Evolutionary conservation across 2,888 invertebrate genomes (phyloP).

Genomic region (Rhagophthalmus giganteus): DNA sequence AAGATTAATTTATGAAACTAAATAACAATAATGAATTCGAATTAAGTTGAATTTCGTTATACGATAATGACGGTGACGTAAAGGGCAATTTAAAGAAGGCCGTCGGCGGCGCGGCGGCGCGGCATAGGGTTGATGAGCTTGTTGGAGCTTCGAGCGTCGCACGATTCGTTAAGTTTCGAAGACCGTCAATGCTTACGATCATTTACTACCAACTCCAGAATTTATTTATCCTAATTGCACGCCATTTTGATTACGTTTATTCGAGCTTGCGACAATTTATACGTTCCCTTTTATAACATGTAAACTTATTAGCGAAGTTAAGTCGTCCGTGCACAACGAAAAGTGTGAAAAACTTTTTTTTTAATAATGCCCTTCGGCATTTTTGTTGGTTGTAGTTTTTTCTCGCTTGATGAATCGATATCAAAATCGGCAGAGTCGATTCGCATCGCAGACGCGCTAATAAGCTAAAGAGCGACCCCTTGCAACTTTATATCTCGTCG

Average conservation of each 20-base stretch:
- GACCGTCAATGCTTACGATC: conserved; percentile 43
- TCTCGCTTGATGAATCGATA: too few species aligned
- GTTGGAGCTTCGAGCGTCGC: conserved; percentile 20
- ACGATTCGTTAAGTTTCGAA: conserved; percentile 33
- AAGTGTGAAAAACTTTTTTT: too few species aligned
- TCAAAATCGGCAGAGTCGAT: neutral
- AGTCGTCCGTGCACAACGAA: neutral
- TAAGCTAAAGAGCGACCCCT: neutral
- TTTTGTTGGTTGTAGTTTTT: too few species aligned
- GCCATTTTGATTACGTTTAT: conserved; percentile 45
- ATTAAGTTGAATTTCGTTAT: conserved; percentile 13
- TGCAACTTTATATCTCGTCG: too few species aligned
- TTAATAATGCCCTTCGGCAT: too few species aligned
- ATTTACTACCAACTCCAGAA: conserved; percentile 46
- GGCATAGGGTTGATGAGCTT: conserved; percentile 27
- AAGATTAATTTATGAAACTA: conserved; percentile 15
- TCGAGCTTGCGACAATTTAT: conserved; percentile 33
- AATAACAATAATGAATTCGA: conserved; percentile 19
- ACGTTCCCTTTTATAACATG: neutral
- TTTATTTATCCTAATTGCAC: conserved; percentile 46
- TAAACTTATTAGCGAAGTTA: neutral
- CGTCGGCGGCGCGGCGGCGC: conserved; percentile 10
- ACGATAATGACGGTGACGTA: conserved; percentile 17
- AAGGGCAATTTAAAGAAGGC: conserved; percentile 23
- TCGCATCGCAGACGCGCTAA: neutral